These are phyloP conservation scores for Torymus tubicola DNA, from an alignment of 2,888 invertebrate genomes.

Conservation along the genomic window DNA sequence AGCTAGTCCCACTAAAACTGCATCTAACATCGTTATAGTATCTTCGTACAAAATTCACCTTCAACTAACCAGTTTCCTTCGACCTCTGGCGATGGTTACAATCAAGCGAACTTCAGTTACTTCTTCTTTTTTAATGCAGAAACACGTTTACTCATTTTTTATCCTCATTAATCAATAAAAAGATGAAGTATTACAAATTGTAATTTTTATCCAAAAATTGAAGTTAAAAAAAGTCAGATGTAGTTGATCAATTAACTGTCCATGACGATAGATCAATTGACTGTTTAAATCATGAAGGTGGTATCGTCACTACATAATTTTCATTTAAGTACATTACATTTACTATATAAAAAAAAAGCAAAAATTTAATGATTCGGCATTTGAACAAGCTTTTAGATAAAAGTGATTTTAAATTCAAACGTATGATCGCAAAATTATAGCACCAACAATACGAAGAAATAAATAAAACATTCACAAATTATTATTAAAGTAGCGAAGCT, in stretches of 20 bases:
- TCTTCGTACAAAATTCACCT: constrained; percentile 51
- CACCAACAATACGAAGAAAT: constrained; percentile 52
- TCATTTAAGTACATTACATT: constrained; percentile 22
- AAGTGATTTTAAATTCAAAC: constrained; percentile 1
- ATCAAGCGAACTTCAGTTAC: constrained; percentile 23
- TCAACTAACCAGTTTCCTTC: constrained; percentile 32
- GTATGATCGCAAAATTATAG: constrained; percentile 33
- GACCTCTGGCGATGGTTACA: constrained; percentile 20
- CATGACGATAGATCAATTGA: too few relatives aligned
- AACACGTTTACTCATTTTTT: not conserved
- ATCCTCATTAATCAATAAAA: constrained; percentile 1
- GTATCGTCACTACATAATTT: constrained; percentile 42
- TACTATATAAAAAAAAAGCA: constrained; percentile 1
- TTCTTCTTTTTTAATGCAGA: constrained; percentile 29
- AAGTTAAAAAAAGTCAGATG: not conserved
- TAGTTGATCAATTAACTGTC: constrained; percentile 26
- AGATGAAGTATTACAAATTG: constrained; percentile 15
- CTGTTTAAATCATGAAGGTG: too few relatives aligned
- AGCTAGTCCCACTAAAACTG: constrained; percentile 51
- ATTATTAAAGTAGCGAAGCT: constrained; percentile 46
- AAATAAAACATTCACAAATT: constrained; percentile 50
- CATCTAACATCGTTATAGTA: constrained; percentile 46
- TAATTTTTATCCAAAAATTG: constrained; percentile 18
- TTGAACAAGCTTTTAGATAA: not conserved
- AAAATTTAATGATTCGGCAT: not conserved